Conservation (phyloP, 2,113 vertebrate species). For the Malaclemys terrapin region DNA sequence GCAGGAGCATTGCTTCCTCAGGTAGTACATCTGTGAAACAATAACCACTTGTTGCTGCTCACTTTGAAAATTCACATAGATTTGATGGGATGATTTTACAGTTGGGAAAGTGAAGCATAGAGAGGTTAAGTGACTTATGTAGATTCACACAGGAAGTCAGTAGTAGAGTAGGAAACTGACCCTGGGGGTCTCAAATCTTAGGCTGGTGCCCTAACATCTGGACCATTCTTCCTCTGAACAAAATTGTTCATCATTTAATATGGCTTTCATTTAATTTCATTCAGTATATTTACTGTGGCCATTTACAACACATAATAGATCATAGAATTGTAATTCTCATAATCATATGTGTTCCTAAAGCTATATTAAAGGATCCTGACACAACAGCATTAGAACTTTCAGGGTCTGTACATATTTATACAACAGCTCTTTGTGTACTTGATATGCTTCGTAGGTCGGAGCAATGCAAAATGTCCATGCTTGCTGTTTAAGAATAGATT, state of each 20-base stretch:
- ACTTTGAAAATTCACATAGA: conserved; percentile 3
- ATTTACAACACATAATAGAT: not conserved
- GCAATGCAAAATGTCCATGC: not conserved
- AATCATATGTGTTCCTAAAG: not conserved
- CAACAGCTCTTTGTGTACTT: not conserved
- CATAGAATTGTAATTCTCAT: not conserved
- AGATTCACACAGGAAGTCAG: not conserved
- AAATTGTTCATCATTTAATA: not conserved
- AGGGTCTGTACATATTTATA: not conserved
- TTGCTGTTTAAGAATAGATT: not conserved
- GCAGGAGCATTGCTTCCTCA: conserved; percentile 4
- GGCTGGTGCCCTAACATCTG: rapidly evolving
- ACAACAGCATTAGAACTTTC: not conserved
- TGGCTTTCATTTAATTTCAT: not conserved
- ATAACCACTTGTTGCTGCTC: not conserved
- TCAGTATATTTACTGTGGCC: not conserved
- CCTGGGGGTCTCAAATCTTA: not conserved
- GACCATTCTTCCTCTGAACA: not conserved
- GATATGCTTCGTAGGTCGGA: not conserved
- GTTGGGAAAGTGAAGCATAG: not conserved
- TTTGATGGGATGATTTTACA: not conserved
- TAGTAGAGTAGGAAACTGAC: not conserved
- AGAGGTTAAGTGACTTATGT: not conserved
- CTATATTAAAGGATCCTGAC: not conserved
- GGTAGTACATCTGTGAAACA: not conserved